Evolutionary conservation across 2,797 vertebrate genomes (phyloP).

Genomic region (Melanotaenia maccullochi): DNA sequence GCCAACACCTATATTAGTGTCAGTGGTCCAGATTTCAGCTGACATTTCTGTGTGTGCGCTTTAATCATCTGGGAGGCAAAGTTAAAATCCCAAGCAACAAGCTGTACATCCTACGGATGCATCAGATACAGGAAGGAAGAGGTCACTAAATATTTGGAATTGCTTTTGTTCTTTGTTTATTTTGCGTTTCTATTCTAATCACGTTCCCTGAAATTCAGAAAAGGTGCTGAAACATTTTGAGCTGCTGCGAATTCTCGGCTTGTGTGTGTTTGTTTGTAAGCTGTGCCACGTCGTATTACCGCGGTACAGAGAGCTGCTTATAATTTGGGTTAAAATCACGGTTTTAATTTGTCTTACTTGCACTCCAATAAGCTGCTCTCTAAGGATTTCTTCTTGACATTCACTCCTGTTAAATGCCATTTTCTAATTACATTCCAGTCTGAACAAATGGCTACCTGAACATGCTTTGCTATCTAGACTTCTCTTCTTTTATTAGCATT

Average conservation of each 20-base stretch:
- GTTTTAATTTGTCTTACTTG: not conserved
- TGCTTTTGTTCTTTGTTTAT: not conserved
- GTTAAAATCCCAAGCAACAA: constrained; percentile 49
- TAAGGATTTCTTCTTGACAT: not conserved
- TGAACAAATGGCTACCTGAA: not conserved
- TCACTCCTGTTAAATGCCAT: not conserved
- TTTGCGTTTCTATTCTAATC: not conserved
- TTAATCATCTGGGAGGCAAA: constrained; percentile 45
- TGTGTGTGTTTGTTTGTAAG: no score
- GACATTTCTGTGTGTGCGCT: constrained; percentile 26
- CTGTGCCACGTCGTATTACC: not conserved
- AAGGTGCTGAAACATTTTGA: not conserved
- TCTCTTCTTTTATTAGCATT: not conserved
- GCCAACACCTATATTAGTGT: constrained; percentile 45
- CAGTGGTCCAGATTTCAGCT: constrained; percentile 20
- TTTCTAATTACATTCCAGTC: not conserved
- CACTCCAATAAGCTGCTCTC: not conserved
- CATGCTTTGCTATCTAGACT: not conserved
- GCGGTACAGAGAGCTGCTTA: not conserved
- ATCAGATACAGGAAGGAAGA: constrained; percentile 15
- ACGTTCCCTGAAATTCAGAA: not conserved
- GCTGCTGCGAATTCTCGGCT: not conserved
- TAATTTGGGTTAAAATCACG: not conserved
- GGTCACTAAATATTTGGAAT: not conserved
- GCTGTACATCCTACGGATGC: constrained; percentile 35